Percentiles rank a stretch among this genome's conserved stretches.
These are phyloP conservation scores for Pterocles gutturalis DNA, from an alignment of 2,113 vertebrate genomes.

Conservation along the genomic window DNA sequence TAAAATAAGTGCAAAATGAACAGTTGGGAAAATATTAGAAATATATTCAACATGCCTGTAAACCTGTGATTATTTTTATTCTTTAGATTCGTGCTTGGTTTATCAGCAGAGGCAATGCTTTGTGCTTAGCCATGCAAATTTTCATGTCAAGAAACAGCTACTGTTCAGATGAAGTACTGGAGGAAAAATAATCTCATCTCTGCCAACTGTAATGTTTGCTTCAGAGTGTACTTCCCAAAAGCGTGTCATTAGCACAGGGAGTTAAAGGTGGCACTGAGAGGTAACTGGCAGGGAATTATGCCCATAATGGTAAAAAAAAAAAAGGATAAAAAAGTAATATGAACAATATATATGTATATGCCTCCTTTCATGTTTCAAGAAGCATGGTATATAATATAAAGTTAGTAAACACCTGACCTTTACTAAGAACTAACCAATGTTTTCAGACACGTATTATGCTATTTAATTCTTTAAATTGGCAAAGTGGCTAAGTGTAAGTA, in stretches of 20 bases:
- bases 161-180: neutral
- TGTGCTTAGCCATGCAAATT: neutral
- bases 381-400: neutral
- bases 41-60: neutral
- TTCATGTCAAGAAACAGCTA: neutral
- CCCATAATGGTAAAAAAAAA: neutral
- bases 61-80: neutral
- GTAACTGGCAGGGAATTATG: neutral
- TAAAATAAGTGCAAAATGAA: neutral
- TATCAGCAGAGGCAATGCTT: neutral
- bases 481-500: neutral
- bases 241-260: neutral
- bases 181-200: fast-evolving
- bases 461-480: neutral
- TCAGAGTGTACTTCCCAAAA: neutral
- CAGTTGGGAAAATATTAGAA: neutral
- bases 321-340: neutral
- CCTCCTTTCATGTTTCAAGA: neutral
- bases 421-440: neutral
- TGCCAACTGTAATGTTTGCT: neutral
- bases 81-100: neutral
- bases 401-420: neutral
- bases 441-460: neutral
- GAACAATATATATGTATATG: neutral
- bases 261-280: neutral